These are phyloP conservation scores for Callinectes sapidus DNA, from an alignment of 2,888 invertebrate genomes.

Conservation along the genomic window DNA sequence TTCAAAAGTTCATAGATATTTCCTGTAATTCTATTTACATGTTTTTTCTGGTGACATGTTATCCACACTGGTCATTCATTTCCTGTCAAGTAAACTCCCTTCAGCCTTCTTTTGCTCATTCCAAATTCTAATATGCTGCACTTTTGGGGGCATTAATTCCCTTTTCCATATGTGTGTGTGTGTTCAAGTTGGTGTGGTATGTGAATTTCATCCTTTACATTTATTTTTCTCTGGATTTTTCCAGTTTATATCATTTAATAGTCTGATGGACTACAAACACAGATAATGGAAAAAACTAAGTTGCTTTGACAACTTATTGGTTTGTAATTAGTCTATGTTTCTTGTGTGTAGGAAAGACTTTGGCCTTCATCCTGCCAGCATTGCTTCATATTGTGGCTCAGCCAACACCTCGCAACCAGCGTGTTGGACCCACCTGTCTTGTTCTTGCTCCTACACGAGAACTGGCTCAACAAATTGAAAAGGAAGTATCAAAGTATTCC, in stretches of 20 bases:
- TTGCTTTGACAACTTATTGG: neutral
- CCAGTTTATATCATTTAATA: neutral
- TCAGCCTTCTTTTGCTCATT: no score
- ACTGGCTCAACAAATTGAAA: slow-evolving; percentile 93
- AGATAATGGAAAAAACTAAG: neutral
- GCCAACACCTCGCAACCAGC: slow-evolving; percentile 81
- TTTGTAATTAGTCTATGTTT: neutral
- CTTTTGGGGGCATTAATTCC: no score
- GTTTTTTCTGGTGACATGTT: no score
- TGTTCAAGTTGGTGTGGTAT: no score
- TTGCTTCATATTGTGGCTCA: slow-evolving; percentile 95
- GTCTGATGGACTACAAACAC: neutral
- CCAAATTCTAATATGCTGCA: no score
- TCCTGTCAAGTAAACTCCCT: no score
- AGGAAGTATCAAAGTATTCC: slow-evolving; percentile 91
- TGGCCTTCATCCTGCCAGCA: slow-evolving; percentile 94
- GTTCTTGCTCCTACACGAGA: slow-evolving; percentile 95
- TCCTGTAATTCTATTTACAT: no score
- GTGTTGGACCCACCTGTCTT: slow-evolving; percentile 89
- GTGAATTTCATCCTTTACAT: no score
- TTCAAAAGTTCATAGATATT: no score
- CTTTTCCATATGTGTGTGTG: no score
- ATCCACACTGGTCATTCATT: no score
- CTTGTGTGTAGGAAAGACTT: slow-evolving; percentile 86
- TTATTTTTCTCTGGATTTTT: no score